Conservation (phyloP, 2,888 invertebrate genomes). For the Microctonus brassicae region DNA sequence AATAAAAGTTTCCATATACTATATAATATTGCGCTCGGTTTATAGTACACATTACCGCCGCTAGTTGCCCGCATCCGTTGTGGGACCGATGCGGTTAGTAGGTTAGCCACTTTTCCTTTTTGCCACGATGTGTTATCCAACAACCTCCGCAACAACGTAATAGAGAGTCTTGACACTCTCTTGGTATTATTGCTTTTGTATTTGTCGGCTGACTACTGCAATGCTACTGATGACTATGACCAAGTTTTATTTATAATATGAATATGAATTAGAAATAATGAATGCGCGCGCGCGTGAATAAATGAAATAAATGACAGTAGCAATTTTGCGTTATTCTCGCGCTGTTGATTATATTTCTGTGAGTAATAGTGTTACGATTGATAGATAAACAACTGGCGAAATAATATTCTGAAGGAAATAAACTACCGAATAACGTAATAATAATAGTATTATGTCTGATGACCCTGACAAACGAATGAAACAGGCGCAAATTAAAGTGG, state of each 20-base stretch:
- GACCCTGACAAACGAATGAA: constrained; percentile 47
- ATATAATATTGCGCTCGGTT: neutral
- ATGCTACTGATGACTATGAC: too few species aligned
- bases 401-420: too few species aligned
- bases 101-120: constrained; percentile 60
- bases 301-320: neutral
- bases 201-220: constrained; percentile 12
- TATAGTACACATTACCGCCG: neutral
- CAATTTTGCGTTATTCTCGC: constrained; percentile 16
- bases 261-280: neutral
- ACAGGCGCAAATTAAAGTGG: constrained; percentile 34
- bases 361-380: neutral
- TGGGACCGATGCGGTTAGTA: constrained; percentile 51
- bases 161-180: constrained; percentile 39
- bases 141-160: constrained; percentile 45
- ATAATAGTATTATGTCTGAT: constrained; percentile 49
- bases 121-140: constrained; percentile 50
- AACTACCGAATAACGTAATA: constrained; percentile 47
- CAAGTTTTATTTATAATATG: too few species aligned
- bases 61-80: constrained; percentile 52
- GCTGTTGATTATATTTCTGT: constrained; percentile 4
- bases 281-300: neutral
- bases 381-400: constrained; percentile 31
- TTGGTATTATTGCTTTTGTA: constrained; percentile 14
- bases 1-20: neutral